Percentiles rank a stretch among this genome's conserved stretches.
phyloP scores from a whole-genome alignment of 2,797 vertebrate species.

The Pyrocephalus nanus region DNA sequence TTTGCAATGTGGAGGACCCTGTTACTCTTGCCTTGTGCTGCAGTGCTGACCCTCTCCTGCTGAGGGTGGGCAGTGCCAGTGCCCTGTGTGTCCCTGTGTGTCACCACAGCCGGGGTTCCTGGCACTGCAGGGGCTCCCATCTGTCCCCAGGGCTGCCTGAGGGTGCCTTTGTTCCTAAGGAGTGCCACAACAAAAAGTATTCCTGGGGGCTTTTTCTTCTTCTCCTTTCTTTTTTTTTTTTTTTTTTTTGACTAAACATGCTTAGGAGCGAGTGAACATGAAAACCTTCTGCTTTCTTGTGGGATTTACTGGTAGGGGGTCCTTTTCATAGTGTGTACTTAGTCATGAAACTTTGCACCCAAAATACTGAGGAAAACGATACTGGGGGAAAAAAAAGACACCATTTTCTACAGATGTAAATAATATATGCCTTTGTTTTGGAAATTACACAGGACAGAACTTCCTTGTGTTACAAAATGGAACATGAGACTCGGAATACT shows the following conservation, averaged over 20 bases:
- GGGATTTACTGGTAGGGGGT: slow-evolving; percentile 54
- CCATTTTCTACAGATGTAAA: slow-evolving; percentile 39
- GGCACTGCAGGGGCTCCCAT: too few species aligned
- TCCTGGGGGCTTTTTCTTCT: slow-evolving; percentile 32
- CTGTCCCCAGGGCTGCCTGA: not conserved
- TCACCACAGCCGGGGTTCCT: too few species aligned
- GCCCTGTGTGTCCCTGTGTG: not conserved
- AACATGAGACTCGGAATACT: not conserved
- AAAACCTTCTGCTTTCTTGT: slow-evolving; percentile 59
- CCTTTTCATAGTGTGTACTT: slow-evolving; percentile 17
- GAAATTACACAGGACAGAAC: slow-evolving; percentile 18
- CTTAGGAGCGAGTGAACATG: slow-evolving; percentile 54
- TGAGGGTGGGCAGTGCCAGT: slow-evolving; percentile 58
- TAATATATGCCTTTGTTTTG: slow-evolving; percentile 18
- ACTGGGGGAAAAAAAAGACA: not conserved
- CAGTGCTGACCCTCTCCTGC: slow-evolving; percentile 65
- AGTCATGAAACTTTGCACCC: slow-evolving; percentile 16
- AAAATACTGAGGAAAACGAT: slow-evolving; percentile 16
- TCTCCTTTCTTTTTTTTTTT: not conserved
- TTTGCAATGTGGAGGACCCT: slow-evolving; percentile 43
- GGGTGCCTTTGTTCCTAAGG: slow-evolving; percentile 65
- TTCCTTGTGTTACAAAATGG: slow-evolving; percentile 42
- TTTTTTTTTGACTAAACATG: not conserved
- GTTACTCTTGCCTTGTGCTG: slow-evolving; percentile 68
- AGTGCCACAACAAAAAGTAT: slow-evolving; percentile 63